These are phyloP conservation scores for Drosophila nigritarsus DNA, from an alignment of 2,888 invertebrate species.

Conservation along the genomic window DNA sequence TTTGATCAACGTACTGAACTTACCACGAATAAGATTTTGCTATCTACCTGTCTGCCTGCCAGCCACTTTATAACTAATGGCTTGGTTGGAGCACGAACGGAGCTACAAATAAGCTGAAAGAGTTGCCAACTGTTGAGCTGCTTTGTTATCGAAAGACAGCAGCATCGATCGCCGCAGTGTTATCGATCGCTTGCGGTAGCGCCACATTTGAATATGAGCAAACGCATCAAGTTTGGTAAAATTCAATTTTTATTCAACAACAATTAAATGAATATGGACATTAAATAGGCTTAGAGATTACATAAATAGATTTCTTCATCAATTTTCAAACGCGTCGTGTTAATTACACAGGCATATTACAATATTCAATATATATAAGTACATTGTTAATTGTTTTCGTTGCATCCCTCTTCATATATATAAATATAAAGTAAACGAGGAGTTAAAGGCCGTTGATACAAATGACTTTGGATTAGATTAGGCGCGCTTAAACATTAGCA, in stretches of 20 bases:
- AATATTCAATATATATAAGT: slow-evolving; percentile 69
- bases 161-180: neutral
- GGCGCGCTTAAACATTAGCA: slow-evolving; percentile 74
- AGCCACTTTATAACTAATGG: slow-evolving; percentile 63
- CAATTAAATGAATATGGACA: slow-evolving; percentile 78
- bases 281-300: slow-evolving; percentile 79
- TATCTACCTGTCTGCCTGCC: slow-evolving; percentile 22
- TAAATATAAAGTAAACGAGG: slow-evolving; percentile 75
- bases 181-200: slow-evolving; percentile 22
- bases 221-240: slow-evolving; percentile 55
- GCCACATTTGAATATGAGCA: slow-evolving; percentile 2
- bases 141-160: slow-evolving; percentile 23
- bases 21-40: slow-evolving; percentile 39
- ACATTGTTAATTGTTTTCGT: slow-evolving; percentile 78
- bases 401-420: slow-evolving; percentile 62
- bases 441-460: slow-evolving; percentile 79
- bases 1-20: slow-evolving; percentile 19
- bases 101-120: slow-evolving; percentile 5
- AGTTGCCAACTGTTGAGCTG: slow-evolving; percentile 31
- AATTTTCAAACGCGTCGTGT: slow-evolving; percentile 36
- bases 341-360: slow-evolving; percentile 63
- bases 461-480: slow-evolving; percentile 77
- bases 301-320: slow-evolving; percentile 67
- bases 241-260: slow-evolving; percentile 77
- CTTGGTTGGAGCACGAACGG: slow-evolving; percentile 24